Conservation (phyloP, 2,113 vertebrate genomes). For the Eublepharis macularius region DNA sequence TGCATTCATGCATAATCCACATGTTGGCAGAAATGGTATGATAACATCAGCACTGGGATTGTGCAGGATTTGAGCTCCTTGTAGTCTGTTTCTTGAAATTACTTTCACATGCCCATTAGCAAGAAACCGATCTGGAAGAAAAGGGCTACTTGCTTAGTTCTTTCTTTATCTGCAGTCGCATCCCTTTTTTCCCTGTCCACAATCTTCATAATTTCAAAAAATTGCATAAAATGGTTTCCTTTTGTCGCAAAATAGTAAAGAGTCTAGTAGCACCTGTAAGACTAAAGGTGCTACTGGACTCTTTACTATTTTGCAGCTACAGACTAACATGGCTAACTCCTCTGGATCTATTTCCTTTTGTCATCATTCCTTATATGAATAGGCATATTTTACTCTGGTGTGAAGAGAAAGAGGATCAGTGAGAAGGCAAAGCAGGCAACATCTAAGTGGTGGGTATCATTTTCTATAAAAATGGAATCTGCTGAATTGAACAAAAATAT, state of each 20-base stretch:
- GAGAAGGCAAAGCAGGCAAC: too few relatives aligned
- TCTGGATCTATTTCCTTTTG: too few relatives aligned
- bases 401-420: not conserved
- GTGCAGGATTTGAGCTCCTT: not conserved
- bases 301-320: too few relatives aligned
- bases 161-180: not conserved
- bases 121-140: not conserved
- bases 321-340: too few relatives aligned
- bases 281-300: too few relatives aligned
- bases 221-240: conserved; percentile 64
- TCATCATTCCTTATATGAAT: conserved; percentile 68
- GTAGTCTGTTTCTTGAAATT: not conserved
- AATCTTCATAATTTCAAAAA: conserved; percentile 15
- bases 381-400: conserved; percentile 55
- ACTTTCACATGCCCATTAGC: not conserved
- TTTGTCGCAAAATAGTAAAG: too few relatives aligned
- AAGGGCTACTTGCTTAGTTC: not conserved
- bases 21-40: not conserved
- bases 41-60: not conserved
- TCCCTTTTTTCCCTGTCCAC: not conserved
- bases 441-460: not conserved
- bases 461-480: conserved; percentile 57
- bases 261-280: too few relatives aligned
- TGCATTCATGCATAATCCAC: not conserved
- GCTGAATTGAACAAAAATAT: conserved; percentile 74